Percentiles rank a stretch among this genome's conserved stretches.
Conservation (phyloP, 2,113 vertebrate species). For the Choloepus hoffmanni region DNA sequence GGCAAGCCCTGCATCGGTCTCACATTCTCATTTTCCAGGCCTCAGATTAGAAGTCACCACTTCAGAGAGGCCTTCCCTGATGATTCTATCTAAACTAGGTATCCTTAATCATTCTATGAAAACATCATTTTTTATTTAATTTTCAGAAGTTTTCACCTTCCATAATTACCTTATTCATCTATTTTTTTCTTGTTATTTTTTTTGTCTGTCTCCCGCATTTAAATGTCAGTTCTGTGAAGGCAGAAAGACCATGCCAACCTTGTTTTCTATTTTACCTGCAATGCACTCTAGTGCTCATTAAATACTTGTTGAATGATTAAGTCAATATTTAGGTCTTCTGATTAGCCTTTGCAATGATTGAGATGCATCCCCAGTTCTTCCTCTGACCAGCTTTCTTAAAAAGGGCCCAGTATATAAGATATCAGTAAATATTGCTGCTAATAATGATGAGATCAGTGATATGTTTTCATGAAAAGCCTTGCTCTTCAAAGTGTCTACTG, state of each 20-base stretch:
- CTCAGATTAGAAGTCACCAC: background rate
- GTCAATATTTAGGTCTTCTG: background rate
- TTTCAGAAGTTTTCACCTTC: background rate
- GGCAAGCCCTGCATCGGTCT: background rate
- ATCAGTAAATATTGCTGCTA: background rate
- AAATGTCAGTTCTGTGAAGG: background rate
- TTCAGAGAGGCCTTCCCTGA: background rate
- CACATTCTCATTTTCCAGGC: constrained; percentile 11
- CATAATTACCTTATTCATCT: background rate
- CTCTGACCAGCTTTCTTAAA: constrained; percentile 7
- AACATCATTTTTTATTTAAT: background rate
- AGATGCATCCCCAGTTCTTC: background rate
- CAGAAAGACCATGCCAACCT: background rate
- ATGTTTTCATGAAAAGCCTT: constrained; percentile 10
- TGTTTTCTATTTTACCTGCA: constrained; percentile 10
- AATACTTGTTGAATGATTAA: background rate
- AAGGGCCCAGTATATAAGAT: background rate
- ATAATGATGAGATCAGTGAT: background rate
- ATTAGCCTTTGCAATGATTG: background rate
- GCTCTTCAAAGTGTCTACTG: background rate
- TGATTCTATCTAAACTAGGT: background rate
- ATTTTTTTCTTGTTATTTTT: background rate
- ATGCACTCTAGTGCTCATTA: background rate
- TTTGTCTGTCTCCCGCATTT: background rate
- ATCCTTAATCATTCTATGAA: background rate